Evolutionary conservation across 2,888 invertebrate genomes (phyloP).

Genomic region (Allacma fusca): DNA sequence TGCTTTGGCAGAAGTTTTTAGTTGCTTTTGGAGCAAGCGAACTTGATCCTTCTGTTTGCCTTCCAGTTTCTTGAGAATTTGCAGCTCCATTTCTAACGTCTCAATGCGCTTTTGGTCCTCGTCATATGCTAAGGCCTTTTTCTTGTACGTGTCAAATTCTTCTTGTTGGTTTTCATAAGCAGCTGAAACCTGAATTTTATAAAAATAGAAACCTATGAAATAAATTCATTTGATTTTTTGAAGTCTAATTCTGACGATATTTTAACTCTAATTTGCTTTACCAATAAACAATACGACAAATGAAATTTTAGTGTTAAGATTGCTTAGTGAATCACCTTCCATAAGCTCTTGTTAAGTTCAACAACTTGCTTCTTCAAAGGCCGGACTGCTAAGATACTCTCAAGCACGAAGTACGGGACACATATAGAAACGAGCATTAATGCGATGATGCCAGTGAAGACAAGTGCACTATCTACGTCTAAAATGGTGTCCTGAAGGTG

Average conservation of each 20-base stretch:
- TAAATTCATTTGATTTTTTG: neutral
- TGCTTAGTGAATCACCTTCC: conserved; percentile 60
- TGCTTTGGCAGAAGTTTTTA: conserved; percentile 52
- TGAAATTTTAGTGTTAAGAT: too few relatives aligned
- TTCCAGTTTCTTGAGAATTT: conserved; percentile 55
- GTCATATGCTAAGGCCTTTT: conserved; percentile 60
- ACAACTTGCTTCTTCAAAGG: conserved; percentile 60
- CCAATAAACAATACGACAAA: too few relatives aligned
- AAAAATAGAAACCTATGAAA: conserved; percentile 20
- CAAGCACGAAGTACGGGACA: conserved; percentile 60
- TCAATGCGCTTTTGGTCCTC: conserved; percentile 58
- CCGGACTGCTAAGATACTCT: conserved; percentile 53
- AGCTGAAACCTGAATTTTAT: conserved; percentile 58
- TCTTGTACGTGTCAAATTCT: conserved; percentile 60
- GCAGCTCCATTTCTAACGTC: conserved; percentile 56
- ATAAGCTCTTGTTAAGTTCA: conserved; percentile 59
- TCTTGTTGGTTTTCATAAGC: conserved; percentile 61
- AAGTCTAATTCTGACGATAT: too few relatives aligned
- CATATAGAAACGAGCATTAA: conserved; percentile 60
- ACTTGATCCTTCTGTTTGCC: conserved; percentile 58
- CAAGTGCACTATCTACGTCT: conserved; percentile 60
- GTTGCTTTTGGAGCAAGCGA: conserved; percentile 50
- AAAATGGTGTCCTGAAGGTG: conserved; percentile 60
- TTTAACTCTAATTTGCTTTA: too few relatives aligned
- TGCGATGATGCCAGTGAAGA: conserved; percentile 61